phyloP scores from a whole-genome alignment of 1,140 invertebrate species.

The Hycleus cichorii region DNA sequence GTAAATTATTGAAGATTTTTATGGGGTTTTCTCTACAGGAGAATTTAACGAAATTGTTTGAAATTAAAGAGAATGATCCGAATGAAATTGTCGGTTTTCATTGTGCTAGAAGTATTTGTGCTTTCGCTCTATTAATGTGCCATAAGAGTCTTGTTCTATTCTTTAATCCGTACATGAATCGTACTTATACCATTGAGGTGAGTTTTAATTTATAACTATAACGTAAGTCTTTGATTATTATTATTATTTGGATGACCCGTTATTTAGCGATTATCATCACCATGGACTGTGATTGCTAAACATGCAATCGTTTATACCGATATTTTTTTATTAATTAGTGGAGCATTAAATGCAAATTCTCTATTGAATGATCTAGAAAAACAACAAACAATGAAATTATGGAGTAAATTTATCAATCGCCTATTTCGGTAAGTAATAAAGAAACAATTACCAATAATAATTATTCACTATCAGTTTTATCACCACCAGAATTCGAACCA shows the following conservation, averaged over 20 bases:
- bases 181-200: conserved; percentile 59
- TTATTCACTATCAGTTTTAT: conserved; percentile 28
- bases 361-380: conserved; percentile 40
- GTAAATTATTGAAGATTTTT: conserved; percentile 36
- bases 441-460: not conserved
- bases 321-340: conserved; percentile 67
- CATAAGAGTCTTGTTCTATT: conserved; percentile 68
- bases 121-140: conserved; percentile 53
- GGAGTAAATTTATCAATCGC: conserved; percentile 23
- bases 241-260: conserved; percentile 37
- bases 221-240: conserved; percentile 42
- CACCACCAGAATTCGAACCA: conserved; percentile 28
- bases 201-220: conserved; percentile 25
- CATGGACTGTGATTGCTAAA: conserved; percentile 62
- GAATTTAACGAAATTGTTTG: conserved; percentile 50
- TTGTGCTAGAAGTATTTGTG: conserved; percentile 58
- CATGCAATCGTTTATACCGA: conserved; percentile 69
- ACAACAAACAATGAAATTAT: conserved; percentile 19
- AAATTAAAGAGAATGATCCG: conserved; percentile 41
- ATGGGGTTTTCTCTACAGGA: conserved; percentile 54
- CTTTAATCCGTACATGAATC: conserved; percentile 61
- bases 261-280: conserved; percentile 52
- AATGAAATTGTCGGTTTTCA: conserved; percentile 59
- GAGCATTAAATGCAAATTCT: conserved; percentile 58
- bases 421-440: conserved; percentile 25